Conservation (phyloP, 1,140 invertebrate species). For the Drosophila prosaltans region DNA sequence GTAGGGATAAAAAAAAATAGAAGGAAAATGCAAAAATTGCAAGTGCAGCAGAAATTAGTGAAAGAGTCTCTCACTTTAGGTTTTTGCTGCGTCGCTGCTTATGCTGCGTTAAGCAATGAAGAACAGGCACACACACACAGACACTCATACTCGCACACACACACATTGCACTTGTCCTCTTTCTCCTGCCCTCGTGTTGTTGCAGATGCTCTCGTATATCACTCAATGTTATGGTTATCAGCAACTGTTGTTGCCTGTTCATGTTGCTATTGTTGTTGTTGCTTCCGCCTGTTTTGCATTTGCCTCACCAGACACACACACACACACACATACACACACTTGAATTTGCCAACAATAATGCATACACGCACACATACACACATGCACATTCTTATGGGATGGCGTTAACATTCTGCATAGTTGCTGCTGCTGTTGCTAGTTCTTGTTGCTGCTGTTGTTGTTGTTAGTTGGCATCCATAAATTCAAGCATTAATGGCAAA, state of each 20-base stretch:
- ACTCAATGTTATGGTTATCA: constrained; percentile 80
- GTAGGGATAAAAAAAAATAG: constrained; percentile 45
- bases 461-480: constrained; percentile 76
- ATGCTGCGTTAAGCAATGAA: constrained; percentile 77
- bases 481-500: constrained; percentile 75
- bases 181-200: not conserved
- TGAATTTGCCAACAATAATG: constrained; percentile 72
- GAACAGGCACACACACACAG: constrained; percentile 34
- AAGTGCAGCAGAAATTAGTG: constrained; percentile 78
- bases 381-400: constrained; percentile 48
- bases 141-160: not conserved
- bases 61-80: constrained; percentile 26
- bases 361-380: constrained; percentile 42
- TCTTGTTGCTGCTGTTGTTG: constrained; percentile 25
- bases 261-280: constrained; percentile 32
- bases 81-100: constrained; percentile 56
- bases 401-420: constrained; percentile 70
- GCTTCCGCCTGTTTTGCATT: constrained; percentile 47
- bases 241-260: constrained; percentile 67
- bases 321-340: constrained; percentile 38
- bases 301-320: constrained; percentile 49
- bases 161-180: constrained; percentile 18
- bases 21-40: constrained; percentile 36
- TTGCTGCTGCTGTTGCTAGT: constrained; percentile 48
- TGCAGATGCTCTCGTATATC: constrained; percentile 61